These are phyloP conservation scores for Pachyrhynchus sulphureomaculatus DNA, from an alignment of 1,140 invertebrate species.

Conservation along the genomic window DNA sequence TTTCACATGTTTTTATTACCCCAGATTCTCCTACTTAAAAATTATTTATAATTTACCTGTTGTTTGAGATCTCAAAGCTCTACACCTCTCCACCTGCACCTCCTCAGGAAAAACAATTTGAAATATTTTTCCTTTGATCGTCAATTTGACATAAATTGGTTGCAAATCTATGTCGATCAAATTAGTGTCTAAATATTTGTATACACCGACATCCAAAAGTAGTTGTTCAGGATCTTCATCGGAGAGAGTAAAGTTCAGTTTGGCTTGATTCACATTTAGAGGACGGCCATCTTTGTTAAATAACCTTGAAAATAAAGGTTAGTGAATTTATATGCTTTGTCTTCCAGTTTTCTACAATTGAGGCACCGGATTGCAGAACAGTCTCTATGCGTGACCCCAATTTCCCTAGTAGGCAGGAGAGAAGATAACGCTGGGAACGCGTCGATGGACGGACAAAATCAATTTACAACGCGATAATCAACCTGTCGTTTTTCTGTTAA, in stretches of 20 bases:
- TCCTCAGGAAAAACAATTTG: slow-evolving; percentile 83
- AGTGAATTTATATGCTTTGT: no score
- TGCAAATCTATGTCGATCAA: slow-evolving; percentile 83
- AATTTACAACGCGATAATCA: no score
- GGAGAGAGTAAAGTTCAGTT: slow-evolving; percentile 73
- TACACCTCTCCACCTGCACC: slow-evolving; percentile 70
- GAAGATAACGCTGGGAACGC: no score
- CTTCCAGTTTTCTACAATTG: no score
- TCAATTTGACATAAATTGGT: slow-evolving; percentile 77
- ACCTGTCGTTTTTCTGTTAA: no score
- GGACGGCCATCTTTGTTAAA: slow-evolving; percentile 75
- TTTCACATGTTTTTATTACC: no score
- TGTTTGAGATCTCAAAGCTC: slow-evolving; percentile 73
- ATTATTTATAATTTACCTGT: slow-evolving; percentile 33
- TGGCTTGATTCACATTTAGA: slow-evolving; percentile 84
- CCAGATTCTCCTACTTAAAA: no score
- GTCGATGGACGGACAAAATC: no score
- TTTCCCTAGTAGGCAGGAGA: no score
- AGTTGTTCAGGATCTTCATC: slow-evolving; percentile 63
- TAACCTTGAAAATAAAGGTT: slow-evolving; percentile 52
- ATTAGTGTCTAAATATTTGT: slow-evolving; percentile 79
- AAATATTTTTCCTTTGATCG: slow-evolving; percentile 82
- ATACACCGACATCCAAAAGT: slow-evolving; percentile 64
- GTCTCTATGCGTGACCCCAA: no score
- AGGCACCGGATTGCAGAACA: no score